Conservation (phyloP, 2,113 vertebrate genomes). For the Dicrurus megarhynchus region DNA sequence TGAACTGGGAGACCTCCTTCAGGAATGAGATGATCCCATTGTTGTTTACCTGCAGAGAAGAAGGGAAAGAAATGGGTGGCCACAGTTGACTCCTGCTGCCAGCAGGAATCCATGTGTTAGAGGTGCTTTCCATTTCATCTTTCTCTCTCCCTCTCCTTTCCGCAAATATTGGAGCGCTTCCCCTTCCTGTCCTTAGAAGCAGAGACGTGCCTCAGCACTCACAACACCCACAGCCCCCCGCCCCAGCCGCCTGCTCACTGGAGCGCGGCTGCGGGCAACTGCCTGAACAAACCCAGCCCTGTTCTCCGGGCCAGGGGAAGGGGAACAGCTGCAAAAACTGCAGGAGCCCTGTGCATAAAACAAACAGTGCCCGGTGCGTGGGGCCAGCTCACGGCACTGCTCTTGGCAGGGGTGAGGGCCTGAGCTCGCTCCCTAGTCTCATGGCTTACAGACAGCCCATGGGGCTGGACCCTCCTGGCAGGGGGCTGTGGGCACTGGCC, state of each 20-base stretch:
- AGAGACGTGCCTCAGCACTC: neutral
- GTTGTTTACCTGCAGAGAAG: conserved; percentile 88
- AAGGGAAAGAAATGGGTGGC: neutral
- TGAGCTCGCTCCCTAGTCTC: neutral
- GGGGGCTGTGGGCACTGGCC: neutral
- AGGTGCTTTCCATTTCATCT: neutral
- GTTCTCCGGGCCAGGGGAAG: conserved; percentile 47
- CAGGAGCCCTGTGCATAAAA: neutral
- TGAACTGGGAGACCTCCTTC: conserved; percentile 96
- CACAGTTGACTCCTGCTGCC: neutral
- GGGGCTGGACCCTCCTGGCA: neutral
- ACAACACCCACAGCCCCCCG: neutral
- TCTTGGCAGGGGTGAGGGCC: neutral
- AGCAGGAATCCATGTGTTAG: neutral
- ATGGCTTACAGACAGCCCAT: accelerated
- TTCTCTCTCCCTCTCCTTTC: neutral
- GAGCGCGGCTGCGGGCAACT: neutral
- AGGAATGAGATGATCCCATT: conserved; percentile 96
- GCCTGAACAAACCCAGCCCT: conserved; percentile 65
- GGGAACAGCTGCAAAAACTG: conserved; percentile 52
- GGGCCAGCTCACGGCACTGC: neutral
- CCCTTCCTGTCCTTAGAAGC: conserved; percentile 45
- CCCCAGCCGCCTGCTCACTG: neutral
- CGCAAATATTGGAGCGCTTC: neutral
- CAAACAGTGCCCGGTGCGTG: neutral